phyloP scores from a whole-genome alignment of 2,888 invertebrate species.

The Trimorus sp. region DNA sequence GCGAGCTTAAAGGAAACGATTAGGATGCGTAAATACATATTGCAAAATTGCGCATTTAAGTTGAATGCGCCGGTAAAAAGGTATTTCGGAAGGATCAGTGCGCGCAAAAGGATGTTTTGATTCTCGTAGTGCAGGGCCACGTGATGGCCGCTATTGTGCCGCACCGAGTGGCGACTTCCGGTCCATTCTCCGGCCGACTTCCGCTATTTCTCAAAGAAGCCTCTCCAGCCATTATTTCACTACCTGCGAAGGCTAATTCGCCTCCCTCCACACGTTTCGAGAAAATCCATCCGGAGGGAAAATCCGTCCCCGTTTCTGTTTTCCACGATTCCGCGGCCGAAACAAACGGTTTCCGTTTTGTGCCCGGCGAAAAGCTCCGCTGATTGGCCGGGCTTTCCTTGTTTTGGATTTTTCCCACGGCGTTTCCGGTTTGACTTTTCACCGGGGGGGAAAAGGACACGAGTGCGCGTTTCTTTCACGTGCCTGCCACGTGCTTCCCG shows the following conservation, averaged over 20 bases:
- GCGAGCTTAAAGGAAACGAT: conserved; percentile 25
- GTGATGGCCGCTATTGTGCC: conserved; percentile 70
- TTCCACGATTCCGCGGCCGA: conserved; percentile 42
- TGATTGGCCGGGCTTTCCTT: conserved; percentile 1
- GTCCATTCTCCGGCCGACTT: conserved; percentile 77
- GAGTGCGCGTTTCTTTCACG: conserved; percentile 54
- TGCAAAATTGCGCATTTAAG: conserved; percentile 46
- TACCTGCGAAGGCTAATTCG: conserved; percentile 68
- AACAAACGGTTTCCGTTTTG: conserved; percentile 26
- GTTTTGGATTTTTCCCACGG: conserved; percentile 50
- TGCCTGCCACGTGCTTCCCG: conserved; percentile 68
- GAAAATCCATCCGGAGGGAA: conserved; percentile 60
- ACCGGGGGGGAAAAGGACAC: conserved; percentile 6
- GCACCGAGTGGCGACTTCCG: conserved; percentile 77
- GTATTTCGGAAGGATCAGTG: conserved; percentile 71
- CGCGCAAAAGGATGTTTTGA: conserved; percentile 75
- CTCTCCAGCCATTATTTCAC: conserved; percentile 77
- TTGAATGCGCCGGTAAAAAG: conserved; percentile 69
- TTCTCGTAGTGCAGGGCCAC: conserved; percentile 71
- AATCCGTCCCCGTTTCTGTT: conserved; percentile 60
- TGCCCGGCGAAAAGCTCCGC: not conserved
- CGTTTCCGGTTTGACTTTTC: conserved; percentile 51
- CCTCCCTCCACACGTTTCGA: conserved; percentile 58
- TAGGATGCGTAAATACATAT: conserved; percentile 20
- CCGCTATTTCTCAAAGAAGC: conserved; percentile 77